A percentile compares a stretch with the other conserved stretches of the same genome.
phyloP scores from a whole-genome alignment of 1,140 invertebrate species.

The Hermetia illucens region DNA sequence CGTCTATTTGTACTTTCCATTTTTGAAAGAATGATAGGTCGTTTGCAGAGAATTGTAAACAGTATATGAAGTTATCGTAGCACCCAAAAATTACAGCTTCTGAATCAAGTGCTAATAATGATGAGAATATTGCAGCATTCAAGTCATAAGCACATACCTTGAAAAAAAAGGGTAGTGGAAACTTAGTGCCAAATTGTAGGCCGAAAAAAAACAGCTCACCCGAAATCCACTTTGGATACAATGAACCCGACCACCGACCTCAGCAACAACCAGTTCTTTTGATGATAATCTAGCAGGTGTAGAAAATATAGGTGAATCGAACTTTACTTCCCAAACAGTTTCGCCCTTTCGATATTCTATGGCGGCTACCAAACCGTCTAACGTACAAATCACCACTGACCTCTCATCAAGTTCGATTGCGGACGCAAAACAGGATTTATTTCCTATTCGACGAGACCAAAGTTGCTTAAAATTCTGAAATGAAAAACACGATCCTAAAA shows the following conservation, averaged over 20 bases:
- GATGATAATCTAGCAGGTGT: conserved; percentile 12
- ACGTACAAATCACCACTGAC: conserved; percentile 15
- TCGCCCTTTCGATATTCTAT: conserved; percentile 14
- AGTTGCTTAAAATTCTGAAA: conserved; percentile 11
- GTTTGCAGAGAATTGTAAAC: conserved; percentile 8
- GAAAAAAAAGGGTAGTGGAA: neutral
- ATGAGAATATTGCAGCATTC: conserved; percentile 2
- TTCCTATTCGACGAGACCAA: conserved; percentile 18
- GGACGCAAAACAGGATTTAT: conserved; percentile 17
- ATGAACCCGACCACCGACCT: conserved; percentile 19
- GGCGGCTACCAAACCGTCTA: conserved; percentile 18
- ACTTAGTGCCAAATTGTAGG: too few relatives aligned
- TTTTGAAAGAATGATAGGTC: neutral
- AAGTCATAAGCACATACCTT: neutral
- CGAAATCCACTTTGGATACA: neutral
- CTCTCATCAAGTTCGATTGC: conserved; percentile 12
- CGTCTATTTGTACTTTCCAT: neutral
- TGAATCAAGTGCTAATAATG: neutral
- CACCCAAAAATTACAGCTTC: conserved; percentile 17
- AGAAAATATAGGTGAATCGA: conserved; percentile 19
- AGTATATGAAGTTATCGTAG: conserved; percentile 22
- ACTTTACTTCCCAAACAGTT: conserved; percentile 16
- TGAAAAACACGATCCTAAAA: neutral
- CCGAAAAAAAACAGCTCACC: neutral
- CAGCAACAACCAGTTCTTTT: conserved; percentile 15